Evolutionary conservation across 2,888 invertebrate species (phyloP), one percentile per base, ranked within the genome.

Genomic region (Cylindroiulus punctatus): DNA sequence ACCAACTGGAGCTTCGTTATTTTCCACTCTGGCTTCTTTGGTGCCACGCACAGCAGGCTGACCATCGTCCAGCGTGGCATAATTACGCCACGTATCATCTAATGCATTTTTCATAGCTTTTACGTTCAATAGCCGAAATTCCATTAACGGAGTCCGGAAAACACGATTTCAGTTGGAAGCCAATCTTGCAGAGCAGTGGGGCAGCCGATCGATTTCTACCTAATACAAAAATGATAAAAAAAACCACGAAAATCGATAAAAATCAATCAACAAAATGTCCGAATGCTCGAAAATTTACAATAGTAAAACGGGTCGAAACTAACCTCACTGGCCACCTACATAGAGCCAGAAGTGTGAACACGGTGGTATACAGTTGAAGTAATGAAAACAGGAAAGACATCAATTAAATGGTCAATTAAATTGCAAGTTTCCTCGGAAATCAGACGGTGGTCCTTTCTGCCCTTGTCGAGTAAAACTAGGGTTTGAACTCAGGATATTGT

Each of bases 71-170:
- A 65, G 26, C 65, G 65, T 65, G 65, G 26, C 1, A 65, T 65
- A 65, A 65, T 65, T 65, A 65, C 65, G 10, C 26, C 8, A 52
- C 65, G 65, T 65, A 65, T 22, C 65, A 65, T n/a, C 65, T 65
- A 65, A 65, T 65, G 65, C 65, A 65, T 65, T 65, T 65, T 65
- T 65, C 65, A 65, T 65, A 65, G 65, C 65, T 65, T 65, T 65
- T 26, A 26, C 65, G 65, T 65, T 65, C 65, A 65, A 65, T 65
- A 65, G 22, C 65, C 65, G 22, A 65, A 65, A 65, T 65, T 65
- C 65, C 65, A 65, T 65, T 65, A 65, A 65, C 65, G 65, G 22
- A 7, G 26, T 22, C 65, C 65, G 7, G 65, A 65, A 65, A 65
- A 65, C 65, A 65, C 65, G 65, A n/a, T 65, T 65, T n/a, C 22